Evolutionary conservation across 2,888 invertebrate genomes (phyloP), one percentile per base, ranked within the genome.

Genomic region (Cepaea hortensis): DNA sequence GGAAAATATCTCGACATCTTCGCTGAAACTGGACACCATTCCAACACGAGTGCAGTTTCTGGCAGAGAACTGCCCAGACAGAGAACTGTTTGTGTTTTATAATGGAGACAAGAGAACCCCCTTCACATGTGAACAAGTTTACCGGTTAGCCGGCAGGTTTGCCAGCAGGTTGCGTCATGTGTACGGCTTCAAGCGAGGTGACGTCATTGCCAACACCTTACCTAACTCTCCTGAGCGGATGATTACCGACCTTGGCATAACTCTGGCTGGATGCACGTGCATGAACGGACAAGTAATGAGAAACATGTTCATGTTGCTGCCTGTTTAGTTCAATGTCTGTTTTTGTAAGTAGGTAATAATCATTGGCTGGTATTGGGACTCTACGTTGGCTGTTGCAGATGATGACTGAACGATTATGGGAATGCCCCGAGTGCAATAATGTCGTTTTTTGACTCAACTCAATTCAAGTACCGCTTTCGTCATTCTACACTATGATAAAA

Each of bases 131-230:
- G 61, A 18, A 62, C 73, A 73, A 20, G 20, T 77, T n/a, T 48
- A 65, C 73, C 18, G 20, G 18, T 48, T 77, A 3, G 77, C 72
- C 35, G 61, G 50, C 3, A 80, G 13, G 61, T 77, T 77, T 55
- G 77, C 85, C 11, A 5, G 73, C 75, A 85, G 77, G 62, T n/a
- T 77, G n/a, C 62, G 62, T 18, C 73, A 85, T 55, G 65, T 20
- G n/a, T 65, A 79, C 23, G 75, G 75, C 20, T 75, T 75, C 79
- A 50, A 48, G n/a, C 79, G 50, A 18, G 70, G 62, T 77, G 72
- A 85, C 75, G 50, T 70, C 46, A 76, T 76, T 50, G 76, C 85
- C 76, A 77, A 85, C 85, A 85, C 85, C 9, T 15, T 76, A 18
- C 70, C 85, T 68, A 70, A 77, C 68, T 76, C 68, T 46, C 65